A percentile compares a stretch with the other conserved stretches of the same genome.
Conservation (phyloP, 2,888 invertebrate species). For the Drosophila neutralis region DNA sequence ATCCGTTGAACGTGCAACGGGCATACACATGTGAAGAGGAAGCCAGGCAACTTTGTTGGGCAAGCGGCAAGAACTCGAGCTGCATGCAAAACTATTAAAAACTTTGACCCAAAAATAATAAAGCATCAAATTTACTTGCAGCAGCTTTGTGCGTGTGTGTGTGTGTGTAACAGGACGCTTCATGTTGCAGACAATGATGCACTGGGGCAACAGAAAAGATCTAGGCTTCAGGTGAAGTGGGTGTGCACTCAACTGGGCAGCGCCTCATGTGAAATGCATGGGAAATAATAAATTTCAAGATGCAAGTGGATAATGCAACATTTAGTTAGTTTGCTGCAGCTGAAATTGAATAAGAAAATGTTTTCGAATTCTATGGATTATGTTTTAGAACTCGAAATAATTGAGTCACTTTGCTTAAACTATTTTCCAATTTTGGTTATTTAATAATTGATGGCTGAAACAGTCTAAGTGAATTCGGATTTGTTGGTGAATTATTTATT, state of each 20-base stretch:
- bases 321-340: constrained; percentile 14
- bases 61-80: constrained; percentile 42
- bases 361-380: not conserved
- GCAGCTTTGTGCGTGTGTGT: constrained; percentile 8
- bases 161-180: constrained; percentile 10
- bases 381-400: not conserved
- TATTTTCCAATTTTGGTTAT: not conserved
- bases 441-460: not conserved
- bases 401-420: not conserved
- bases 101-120: constrained; percentile 80
- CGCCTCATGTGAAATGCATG: constrained; percentile 24
- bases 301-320: not conserved
- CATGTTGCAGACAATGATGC: constrained; percentile 20
- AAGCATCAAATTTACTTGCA: constrained; percentile 71
- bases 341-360: constrained; percentile 6
- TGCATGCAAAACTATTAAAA: constrained; percentile 72
- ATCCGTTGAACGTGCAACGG: not conserved
- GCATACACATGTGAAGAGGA: constrained; percentile 27
- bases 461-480: not conserved
- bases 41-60: constrained; percentile 47
- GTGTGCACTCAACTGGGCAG: constrained; percentile 16
- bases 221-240: constrained; percentile 7
- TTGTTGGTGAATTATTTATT: not conserved
- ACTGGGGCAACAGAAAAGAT: constrained; percentile 2
- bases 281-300: constrained; percentile 20